These are phyloP conservation scores for Fundulus diaphanus DNA, from an alignment of 2,797 vertebrate species.

Conservation along the genomic window DNA sequence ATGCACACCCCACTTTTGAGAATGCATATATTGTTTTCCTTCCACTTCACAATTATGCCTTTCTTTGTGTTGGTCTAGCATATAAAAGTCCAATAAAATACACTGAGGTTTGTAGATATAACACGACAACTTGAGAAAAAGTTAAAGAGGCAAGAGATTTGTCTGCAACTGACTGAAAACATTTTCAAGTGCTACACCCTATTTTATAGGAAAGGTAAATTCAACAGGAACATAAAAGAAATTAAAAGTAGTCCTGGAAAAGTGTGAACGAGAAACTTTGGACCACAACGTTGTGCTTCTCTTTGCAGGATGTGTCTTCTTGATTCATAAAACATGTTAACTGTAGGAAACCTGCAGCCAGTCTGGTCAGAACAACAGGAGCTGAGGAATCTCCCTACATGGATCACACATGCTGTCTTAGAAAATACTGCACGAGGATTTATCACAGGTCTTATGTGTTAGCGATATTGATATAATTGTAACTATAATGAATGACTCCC, in stretches of 20 bases:
- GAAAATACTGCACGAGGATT: constrained; percentile 71
- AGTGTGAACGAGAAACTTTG: neutral
- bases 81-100: neutral
- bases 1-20: neutral
- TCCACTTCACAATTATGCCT: neutral
- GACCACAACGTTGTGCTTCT: constrained; percentile 8
- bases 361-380: constrained; percentile 43
- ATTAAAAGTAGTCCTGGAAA: neutral
- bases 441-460: constrained; percentile 76
- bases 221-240: too few species aligned
- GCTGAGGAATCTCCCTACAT: constrained; percentile 48
- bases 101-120: neutral
- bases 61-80: neutral
- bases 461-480: constrained; percentile 81
- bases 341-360: constrained; percentile 33
- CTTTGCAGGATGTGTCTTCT: constrained; percentile 17
- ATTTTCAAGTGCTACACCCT: too few species aligned
- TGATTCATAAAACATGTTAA: constrained; percentile 46
- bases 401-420: constrained; percentile 70
- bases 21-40: neutral
- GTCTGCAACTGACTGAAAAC: neutral
- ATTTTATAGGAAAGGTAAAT: too few species aligned
- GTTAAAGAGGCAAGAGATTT: neutral
- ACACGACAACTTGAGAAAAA: neutral
- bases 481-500: constrained; percentile 76